These are phyloP conservation scores for Trissolcus basalis DNA, from an alignment of 1,140 invertebrate genomes.

Conservation along the genomic window DNA sequence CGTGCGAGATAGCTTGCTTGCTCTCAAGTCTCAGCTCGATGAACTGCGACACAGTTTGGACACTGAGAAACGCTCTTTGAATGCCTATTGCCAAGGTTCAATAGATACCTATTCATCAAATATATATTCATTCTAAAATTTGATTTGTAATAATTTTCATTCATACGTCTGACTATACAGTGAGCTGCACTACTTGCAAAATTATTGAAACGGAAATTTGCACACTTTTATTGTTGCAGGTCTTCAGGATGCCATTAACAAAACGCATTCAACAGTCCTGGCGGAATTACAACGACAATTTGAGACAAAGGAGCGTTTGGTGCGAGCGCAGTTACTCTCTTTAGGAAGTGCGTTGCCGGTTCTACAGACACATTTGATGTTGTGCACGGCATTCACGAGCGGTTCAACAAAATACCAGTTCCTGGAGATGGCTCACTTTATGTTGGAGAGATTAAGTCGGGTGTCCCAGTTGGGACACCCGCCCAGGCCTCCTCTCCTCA, in stretches of 20 bases:
- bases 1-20: conserved; percentile 80
- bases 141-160: background rate
- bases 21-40: conserved; percentile 81
- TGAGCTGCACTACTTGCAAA: too few species aligned
- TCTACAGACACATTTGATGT: conserved; percentile 81
- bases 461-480: conserved; percentile 83
- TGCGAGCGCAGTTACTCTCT: conserved; percentile 78
- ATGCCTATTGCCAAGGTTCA: conserved; percentile 81
- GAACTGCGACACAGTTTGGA: conserved; percentile 82
- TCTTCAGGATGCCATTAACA: conserved; percentile 80
- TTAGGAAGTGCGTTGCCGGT: conserved; percentile 80
- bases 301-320: conserved; percentile 81
- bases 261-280: conserved; percentile 80
- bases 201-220: background rate
- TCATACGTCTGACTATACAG: background rate
- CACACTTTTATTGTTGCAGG: conserved; percentile 13
- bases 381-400: conserved; percentile 82
- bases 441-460: conserved; percentile 80
- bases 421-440: conserved; percentile 81
- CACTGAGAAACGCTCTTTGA: conserved; percentile 81
- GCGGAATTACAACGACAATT: conserved; percentile 82
- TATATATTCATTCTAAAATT: background rate
- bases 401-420: conserved; percentile 84
- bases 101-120: background rate
- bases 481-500: conserved; percentile 75